Conservation (phyloP, 2,113 vertebrate species). For the Coregonus clupeaformis region DNA sequence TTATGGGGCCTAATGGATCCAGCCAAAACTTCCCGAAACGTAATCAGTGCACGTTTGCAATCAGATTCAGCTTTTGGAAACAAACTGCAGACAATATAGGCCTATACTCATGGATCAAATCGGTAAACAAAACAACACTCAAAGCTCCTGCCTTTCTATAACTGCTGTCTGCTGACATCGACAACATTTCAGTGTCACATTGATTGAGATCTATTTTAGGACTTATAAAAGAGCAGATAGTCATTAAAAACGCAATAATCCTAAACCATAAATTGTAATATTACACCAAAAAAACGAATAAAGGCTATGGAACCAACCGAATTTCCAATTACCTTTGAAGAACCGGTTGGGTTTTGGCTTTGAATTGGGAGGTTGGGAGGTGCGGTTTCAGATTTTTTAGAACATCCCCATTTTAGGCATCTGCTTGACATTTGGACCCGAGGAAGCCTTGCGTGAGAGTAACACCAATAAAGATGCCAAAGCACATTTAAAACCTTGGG, state of each 20-base stretch:
- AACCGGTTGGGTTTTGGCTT: not conserved
- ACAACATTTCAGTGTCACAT: not conserved
- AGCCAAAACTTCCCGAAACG: not conserved
- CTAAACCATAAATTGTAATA: constrained; percentile 16
- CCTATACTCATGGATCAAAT: not conserved
- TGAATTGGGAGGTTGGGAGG: constrained; percentile 2
- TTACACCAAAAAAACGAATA: constrained; percentile 6
- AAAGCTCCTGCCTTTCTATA: not conserved
- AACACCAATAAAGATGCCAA: constrained; percentile 25
- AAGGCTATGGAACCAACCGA: constrained; percentile 1
- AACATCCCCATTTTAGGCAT: constrained; percentile 34
- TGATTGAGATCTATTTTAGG: constrained; percentile 2
- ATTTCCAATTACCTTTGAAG: constrained; percentile 27
- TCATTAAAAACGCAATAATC: constrained; percentile 5
- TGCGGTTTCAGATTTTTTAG: constrained; percentile 14
- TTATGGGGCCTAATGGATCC: not conserved
- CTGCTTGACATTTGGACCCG: constrained; percentile 37
- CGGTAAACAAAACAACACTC: not conserved
- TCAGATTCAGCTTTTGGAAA: constrained; percentile 25
- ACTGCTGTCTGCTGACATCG: no score
- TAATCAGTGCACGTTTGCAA: constrained; percentile 18
- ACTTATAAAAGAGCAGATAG: constrained; percentile 36
- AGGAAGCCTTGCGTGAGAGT: constrained; percentile 33
- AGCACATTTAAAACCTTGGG: constrained; percentile 5
- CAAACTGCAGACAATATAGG: constrained; percentile 4